Evolutionary conservation across 2,113 vertebrate genomes (phyloP).

Genomic region (Thymallus thymallus): DNA sequence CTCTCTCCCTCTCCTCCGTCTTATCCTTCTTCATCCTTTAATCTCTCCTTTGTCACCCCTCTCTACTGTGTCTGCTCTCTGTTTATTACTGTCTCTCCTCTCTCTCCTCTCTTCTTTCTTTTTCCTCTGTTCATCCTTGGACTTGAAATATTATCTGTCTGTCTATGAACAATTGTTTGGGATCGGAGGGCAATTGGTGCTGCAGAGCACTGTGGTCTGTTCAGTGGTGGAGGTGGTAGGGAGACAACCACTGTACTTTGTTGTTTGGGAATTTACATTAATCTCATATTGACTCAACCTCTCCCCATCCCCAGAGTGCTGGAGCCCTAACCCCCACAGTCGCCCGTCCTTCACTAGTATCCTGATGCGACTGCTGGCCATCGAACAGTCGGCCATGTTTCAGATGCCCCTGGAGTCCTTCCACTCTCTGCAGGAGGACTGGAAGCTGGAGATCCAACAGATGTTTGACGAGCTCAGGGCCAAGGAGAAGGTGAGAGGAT

Average conservation of each 20-base stretch:
- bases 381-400: conserved; percentile 88
- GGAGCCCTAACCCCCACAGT: conserved; percentile 83
- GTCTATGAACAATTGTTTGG: no score
- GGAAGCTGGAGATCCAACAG: conserved; percentile 88
- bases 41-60: conserved; percentile 47
- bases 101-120: background rate
- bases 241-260: no score
- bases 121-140: background rate
- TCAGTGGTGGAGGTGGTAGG: no score
- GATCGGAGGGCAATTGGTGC: no score
- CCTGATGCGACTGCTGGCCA: conserved; percentile 77
- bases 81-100: conserved; percentile 43
- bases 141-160: no score
- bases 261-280: no score
- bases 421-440: conserved; percentile 89
- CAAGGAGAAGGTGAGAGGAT: conserved; percentile 83
- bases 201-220: no score
- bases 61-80: conserved; percentile 24
- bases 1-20: conserved; percentile 17
- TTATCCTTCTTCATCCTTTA: conserved; percentile 48
- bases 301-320: conserved; percentile 78
- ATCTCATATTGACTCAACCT: background rate
- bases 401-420: conserved; percentile 92
- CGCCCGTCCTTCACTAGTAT: conserved; percentile 82
- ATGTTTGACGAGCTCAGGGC: conserved; percentile 89